Evolutionary conservation across 2,113 vertebrate species (phyloP).

Genomic region (Falco punctatus): DNA sequence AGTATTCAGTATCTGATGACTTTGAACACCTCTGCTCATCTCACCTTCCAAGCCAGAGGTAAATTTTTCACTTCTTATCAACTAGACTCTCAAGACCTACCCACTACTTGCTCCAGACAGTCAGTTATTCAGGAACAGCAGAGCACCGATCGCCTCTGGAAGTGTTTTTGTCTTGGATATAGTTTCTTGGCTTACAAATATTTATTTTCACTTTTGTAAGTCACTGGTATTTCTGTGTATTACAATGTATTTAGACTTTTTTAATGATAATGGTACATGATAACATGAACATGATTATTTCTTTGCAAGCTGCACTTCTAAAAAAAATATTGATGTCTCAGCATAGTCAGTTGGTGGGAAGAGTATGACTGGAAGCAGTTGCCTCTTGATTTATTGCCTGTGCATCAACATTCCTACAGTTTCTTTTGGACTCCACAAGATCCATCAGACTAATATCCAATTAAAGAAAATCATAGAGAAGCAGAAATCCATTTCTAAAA

Average conservation of each 20-base stretch:
- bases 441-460: neutral
- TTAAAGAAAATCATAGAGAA: neutral
- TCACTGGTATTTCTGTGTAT: neutral
- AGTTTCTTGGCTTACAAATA: neutral
- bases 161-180: neutral
- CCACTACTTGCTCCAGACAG: neutral
- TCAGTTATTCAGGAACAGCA: neutral
- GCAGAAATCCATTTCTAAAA: neutral
- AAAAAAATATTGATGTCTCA: slow-evolving; percentile 22
- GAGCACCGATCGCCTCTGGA: neutral
- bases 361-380: neutral
- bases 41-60: neutral
- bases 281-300: neutral
- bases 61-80: neutral
- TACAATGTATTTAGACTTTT: neutral
- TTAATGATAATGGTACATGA: neutral
- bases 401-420: neutral
- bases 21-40: neutral
- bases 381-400: neutral
- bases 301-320: neutral
- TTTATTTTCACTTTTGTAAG: neutral
- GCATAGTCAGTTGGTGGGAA: neutral
- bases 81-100: neutral
- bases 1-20: neutral
- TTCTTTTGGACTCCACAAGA: neutral